These are phyloP conservation scores for Platanista minor DNA, from an alignment of 2,113 vertebrate species.

Conservation along the genomic window DNA sequence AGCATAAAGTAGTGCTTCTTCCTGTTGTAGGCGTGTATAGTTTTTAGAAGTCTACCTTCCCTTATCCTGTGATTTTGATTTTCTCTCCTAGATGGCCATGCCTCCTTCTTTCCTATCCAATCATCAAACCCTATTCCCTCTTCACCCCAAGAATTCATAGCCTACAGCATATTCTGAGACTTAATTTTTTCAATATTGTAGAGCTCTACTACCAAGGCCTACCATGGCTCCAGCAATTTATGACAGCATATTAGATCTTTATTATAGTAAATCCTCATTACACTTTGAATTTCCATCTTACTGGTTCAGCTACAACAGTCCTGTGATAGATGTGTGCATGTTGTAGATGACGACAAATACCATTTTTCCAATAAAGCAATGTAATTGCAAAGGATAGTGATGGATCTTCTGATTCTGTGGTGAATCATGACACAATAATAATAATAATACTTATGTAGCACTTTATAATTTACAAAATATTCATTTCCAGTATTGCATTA, in stretches of 20 bases:
- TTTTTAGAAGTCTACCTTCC: not conserved
- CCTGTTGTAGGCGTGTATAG: not conserved
- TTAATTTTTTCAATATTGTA: not conserved
- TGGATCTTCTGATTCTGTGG: not conserved
- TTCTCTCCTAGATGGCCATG: not conserved
- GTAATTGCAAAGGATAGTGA: not conserved
- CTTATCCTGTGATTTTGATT: not conserved
- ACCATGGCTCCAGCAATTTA: not conserved
- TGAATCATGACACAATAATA: not conserved
- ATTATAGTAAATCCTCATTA: slow-evolving; percentile 2
- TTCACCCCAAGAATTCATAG: not conserved
- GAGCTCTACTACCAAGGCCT: not conserved
- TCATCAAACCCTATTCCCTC: not conserved
- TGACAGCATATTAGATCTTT: not conserved
- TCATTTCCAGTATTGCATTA: not conserved
- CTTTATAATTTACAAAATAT: slow-evolving; percentile 8
- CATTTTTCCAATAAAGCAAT: not conserved
- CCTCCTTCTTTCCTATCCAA: not conserved
- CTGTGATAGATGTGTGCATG: not conserved
- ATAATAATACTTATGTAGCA: not conserved
- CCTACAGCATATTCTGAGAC: not conserved
- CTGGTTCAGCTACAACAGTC: not conserved
- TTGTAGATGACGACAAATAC: not conserved
- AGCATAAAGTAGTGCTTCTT: not conserved
- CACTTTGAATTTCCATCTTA: not conserved